A percentile compares a stretch with the other conserved stretches of the same genome.
phyloP scores from a whole-genome alignment of 2,797 vertebrate species.

The Mormyrus hasselquistii region DNA sequence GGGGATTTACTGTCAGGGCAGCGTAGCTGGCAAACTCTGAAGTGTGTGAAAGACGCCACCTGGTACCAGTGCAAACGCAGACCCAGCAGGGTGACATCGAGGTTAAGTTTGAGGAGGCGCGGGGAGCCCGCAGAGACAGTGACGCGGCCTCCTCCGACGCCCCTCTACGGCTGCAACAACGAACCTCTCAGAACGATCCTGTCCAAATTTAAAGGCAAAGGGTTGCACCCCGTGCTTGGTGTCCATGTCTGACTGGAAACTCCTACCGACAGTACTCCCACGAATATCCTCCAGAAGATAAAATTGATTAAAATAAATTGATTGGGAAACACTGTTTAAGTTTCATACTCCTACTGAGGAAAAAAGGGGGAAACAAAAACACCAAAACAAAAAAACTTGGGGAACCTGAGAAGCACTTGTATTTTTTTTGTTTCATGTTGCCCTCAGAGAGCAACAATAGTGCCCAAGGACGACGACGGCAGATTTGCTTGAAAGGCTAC shows the following conservation, averaged over 20 bases:
- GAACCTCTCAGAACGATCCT: background rate
- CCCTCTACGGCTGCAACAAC: background rate
- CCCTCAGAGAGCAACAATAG: background rate
- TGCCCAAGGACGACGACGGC: background rate
- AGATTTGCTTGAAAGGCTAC: background rate
- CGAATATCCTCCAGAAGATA: background rate
- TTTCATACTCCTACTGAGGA: background rate
- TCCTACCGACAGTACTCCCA: background rate
- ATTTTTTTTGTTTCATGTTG: background rate
- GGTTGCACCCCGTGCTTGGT: background rate
- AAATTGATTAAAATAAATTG: background rate
- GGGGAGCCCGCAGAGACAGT: background rate
- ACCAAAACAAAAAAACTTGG: background rate
- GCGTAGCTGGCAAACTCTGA: background rate
- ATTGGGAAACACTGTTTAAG: background rate
- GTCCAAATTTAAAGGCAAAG: background rate
- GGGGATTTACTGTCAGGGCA: background rate
- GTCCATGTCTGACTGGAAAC: background rate
- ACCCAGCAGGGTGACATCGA: background rate
- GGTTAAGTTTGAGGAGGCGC: background rate
- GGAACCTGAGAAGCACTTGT: background rate
- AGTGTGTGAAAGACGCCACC: background rate
- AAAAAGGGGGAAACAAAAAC: background rate
- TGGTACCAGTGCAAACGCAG: background rate
- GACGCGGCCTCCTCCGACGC: background rate